Evolutionary conservation across 2,888 invertebrate species (phyloP), one percentile per base, ranked within the genome.

Genomic region (Gastracanthus pulcherrimus): DNA sequence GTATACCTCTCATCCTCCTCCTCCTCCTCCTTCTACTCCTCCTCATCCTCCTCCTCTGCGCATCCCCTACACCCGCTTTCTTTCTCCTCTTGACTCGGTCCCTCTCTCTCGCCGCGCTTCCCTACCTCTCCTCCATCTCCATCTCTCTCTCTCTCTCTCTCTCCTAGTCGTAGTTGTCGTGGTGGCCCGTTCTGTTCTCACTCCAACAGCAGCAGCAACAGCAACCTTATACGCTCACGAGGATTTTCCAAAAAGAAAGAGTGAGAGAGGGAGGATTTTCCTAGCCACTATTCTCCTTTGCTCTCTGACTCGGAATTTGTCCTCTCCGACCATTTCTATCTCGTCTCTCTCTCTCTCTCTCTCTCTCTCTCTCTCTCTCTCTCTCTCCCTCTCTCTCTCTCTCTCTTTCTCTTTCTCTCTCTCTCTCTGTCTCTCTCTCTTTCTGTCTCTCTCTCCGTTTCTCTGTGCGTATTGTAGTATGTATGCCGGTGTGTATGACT

Each of bases 1-100:
- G 89, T 90, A 90, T 89, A 89, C 90, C 90, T 91, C 89, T 88
- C 88, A 88, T 87, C 85, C 87, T 87, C 87, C 88, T 87, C 88
- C 88, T 31, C 23, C 19, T 51, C 51, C 23, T 51, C 51, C 45
- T 41, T 11, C n/a, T 41, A 5, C 62, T 45, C 16, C 64, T 36
- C 70, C n/a, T n/a, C n/a, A n/a, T n/a, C n/a, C 31, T 41, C 34
- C 34, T 13, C 11, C 23, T 48, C 19, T 29, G 45, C 51, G 23
- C 36, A 34, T 13, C 45, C 55, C 13, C 62, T 38, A 62, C 11
- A 31, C 19, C 66, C 45, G 19, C 34, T 66, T 76, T 76, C 66
- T 76, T 67, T 64, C 66, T 74, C 55, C 66, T 70, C 58, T 51
- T 38, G 26, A n/a, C 55, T 64, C 60, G 26, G n/a, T 23, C 55